Evolutionary conservation across 1,140 invertebrate species (phyloP).

Genomic region (Drosophila tropicalis): DNA sequence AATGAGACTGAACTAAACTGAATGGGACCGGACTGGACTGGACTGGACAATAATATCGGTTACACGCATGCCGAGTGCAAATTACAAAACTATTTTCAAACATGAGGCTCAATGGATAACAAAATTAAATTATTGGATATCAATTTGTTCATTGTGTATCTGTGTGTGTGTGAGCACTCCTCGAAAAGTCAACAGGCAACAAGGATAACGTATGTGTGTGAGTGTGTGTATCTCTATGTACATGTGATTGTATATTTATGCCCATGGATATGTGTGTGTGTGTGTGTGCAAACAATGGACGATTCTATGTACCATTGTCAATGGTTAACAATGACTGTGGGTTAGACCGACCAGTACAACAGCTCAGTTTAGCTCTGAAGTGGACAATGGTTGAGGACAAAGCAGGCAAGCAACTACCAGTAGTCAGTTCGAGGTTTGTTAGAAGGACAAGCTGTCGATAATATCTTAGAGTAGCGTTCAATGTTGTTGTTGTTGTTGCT

Average conservation of each 20-base stretch:
- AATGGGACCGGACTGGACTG: slow-evolving; percentile 20
- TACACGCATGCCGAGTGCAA: slow-evolving; percentile 79
- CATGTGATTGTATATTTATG: slow-evolving; percentile 39
- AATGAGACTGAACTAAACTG: slow-evolving; percentile 29
- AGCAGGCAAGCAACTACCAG: slow-evolving; percentile 26
- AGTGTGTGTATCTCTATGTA: too few species aligned
- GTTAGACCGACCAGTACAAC: slow-evolving; percentile 36
- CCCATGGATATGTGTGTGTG: slow-evolving; percentile 14
- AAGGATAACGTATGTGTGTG: slow-evolving; percentile 58
- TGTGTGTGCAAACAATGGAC: slow-evolving; percentile 53
- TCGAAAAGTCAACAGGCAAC: slow-evolving; percentile 80
- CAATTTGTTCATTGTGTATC: slow-evolving; percentile 74
- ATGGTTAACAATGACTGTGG: slow-evolving; percentile 68
- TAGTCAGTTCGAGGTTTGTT: slow-evolving; percentile 59
- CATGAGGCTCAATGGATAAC: slow-evolving; percentile 75
- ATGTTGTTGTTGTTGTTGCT: slow-evolving; percentile 46
- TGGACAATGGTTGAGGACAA: slow-evolving; percentile 67
- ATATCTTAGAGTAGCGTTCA: slow-evolving; percentile 76
- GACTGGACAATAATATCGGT: slow-evolving; percentile 74
- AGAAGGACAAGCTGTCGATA: slow-evolving; percentile 75
- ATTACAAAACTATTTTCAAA: slow-evolving; percentile 81
- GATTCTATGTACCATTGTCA: slow-evolving; percentile 67
- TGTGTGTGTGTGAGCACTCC: slow-evolving; percentile 40
- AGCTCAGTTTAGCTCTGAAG: slow-evolving; percentile 24
- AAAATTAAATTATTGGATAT: slow-evolving; percentile 82